Percentiles rank a stretch among this genome's conserved stretches.
Conservation (phyloP, 2,888 invertebrate species). For the Drosophila atroscutellata region DNA sequence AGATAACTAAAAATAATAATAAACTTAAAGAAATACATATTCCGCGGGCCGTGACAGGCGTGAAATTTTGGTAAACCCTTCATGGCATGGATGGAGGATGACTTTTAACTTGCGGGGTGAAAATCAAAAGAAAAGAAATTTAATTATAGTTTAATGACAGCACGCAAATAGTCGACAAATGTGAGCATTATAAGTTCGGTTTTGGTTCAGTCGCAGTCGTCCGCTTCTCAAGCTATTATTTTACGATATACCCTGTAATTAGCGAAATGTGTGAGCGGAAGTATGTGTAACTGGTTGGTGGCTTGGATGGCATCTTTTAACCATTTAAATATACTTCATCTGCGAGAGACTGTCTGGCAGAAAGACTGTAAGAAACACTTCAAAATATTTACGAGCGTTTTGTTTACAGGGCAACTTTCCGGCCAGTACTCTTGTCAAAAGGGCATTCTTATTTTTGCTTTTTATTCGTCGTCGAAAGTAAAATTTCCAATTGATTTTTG, state of each 20-base stretch:
- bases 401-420: background rate
- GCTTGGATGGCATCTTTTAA: background rate
- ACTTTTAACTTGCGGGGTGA: conserved; percentile 76
- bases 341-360: background rate
- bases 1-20: conserved; percentile 16
- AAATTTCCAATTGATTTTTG: conserved; percentile 80
- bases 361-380: background rate
- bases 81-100: conserved; percentile 60
- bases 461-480: conserved; percentile 72
- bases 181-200: conserved; percentile 50
- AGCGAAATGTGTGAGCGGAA: background rate
- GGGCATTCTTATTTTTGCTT: conserved; percentile 22
- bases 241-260: conserved; percentile 5
- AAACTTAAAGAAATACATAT: conserved; percentile 37
- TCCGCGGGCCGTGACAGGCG: conserved; percentile 64
- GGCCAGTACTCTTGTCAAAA: background rate
- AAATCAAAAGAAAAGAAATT: conserved; percentile 80
- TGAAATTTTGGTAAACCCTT: conserved; percentile 74
- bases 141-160: conserved; percentile 77
- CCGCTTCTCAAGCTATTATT: conserved; percentile 44
- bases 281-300: background rate
- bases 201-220: conserved; percentile 30
- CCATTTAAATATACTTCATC: background rate
- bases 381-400: background rate
- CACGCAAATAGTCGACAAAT: conserved; percentile 75